Evolutionary conservation across 1,140 invertebrate species (phyloP), one percentile per base, ranked within the genome.

Genomic region (Phymastichus coffea): DNA sequence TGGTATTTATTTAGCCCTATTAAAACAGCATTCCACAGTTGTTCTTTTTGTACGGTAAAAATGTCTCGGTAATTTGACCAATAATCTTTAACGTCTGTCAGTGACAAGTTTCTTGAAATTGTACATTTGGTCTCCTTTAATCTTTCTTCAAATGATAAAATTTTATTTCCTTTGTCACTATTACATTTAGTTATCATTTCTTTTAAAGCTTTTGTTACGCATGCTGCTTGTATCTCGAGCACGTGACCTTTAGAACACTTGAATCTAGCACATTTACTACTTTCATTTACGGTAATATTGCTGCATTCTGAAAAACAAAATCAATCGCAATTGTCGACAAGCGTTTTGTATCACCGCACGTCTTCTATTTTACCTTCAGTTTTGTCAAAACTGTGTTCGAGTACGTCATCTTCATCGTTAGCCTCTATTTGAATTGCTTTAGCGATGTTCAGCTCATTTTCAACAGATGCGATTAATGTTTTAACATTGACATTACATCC

Each of bases 1-100:
- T 82, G 75, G 73, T 86, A 86, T 65, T 81, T 83, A 28, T 80
- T 77, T 17, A 86, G 64, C 12, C 81, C 83, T 26, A 79, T 70
- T 1, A 82, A 57, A 23, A 86, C 66, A 20, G 77, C 78, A 58
- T 84, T 76, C 85, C 85, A 86, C 2, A 85, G 51, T 58, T 78
- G 72, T 61, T 81, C 76, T 52, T 76, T 79, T 2, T 80, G 68
- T 4, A 68, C 30, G 3, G 75, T 66, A 65, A 85, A 84, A 44
- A 82, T 72, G 23, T 79, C 64, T 19, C 60, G 63, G 43, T 79
- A 82, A 49, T 74, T 73, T 28, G 70, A 60, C 85, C 85, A 86
- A 70, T 76, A 85, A 17, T 67, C 62, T 3, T 67, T 75, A 1
- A 85, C 71, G 65, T 86, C 84, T 47, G 78, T 51, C 17, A 67